Conservation (phyloP, 2,888 invertebrate species). For the Argynnis bischoffii region DNA sequence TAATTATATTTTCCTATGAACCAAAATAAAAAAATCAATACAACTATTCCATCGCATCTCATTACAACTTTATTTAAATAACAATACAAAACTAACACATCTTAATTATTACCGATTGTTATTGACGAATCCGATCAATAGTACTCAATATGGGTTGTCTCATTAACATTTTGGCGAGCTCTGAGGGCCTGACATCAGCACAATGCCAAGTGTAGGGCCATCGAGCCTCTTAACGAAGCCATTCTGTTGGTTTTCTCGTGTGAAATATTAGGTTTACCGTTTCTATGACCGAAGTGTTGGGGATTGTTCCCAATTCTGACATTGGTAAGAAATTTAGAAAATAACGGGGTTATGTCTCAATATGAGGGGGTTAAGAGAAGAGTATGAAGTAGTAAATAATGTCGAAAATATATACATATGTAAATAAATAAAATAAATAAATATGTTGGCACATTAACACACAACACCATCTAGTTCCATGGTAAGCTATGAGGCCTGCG, state of each 20-base stretch:
- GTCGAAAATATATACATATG: too few species aligned
- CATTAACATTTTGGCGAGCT: constrained; percentile 64
- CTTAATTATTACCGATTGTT: constrained; percentile 54
- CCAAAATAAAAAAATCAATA: too few species aligned
- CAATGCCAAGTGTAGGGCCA: constrained; percentile 67
- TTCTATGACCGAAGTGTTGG: constrained; percentile 10
- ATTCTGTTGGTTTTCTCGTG: constrained; percentile 79
- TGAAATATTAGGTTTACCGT: constrained; percentile 58
- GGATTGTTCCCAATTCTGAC: background rate
- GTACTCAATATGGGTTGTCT: constrained; percentile 48
- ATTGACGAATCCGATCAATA: constrained; percentile 46
- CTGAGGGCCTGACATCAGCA: constrained; percentile 62
- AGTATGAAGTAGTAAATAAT: too few species aligned
- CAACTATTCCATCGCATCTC: too few species aligned
- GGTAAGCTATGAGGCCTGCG: too few species aligned
- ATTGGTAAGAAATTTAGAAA: background rate
- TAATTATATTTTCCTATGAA: too few species aligned
- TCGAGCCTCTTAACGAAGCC: constrained; percentile 76
- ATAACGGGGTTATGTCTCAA: background rate
- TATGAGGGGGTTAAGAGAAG: too few species aligned
- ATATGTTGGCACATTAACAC: too few species aligned
- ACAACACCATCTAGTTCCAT: too few species aligned
- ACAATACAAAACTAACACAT: constrained; percentile 3
- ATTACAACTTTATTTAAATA: too few species aligned
- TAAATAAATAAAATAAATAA: too few species aligned